Evolutionary conservation across 2,113 vertebrate genomes (phyloP).

Genomic region (Microcebus tavaratra): DNA sequence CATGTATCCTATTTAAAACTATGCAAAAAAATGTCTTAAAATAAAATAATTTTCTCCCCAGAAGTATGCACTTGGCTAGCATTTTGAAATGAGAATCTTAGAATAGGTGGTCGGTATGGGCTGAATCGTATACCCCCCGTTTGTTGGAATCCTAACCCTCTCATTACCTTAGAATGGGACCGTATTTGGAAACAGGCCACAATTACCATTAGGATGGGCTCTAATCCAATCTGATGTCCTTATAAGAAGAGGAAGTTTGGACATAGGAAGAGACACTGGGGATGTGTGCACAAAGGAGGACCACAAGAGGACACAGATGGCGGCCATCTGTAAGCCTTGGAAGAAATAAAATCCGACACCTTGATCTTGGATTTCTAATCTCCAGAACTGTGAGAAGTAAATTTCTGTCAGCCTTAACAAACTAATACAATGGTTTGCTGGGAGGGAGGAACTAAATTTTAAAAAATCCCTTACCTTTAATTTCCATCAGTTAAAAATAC

Average conservation of each 20-base stretch:
- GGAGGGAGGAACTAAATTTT: neutral
- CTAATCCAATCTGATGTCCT: neutral
- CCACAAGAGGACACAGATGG: neutral
- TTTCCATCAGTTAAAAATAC: conserved; percentile 10
- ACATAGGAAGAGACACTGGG: neutral
- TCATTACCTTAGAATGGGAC: neutral
- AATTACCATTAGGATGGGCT: neutral
- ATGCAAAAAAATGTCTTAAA: neutral
- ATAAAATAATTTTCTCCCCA: conserved; percentile 40
- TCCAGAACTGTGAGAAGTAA: neutral
- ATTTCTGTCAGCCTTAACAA: neutral
- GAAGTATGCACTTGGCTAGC: neutral
- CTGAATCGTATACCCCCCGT: neutral
- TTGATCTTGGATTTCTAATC: neutral
- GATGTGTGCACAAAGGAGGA: neutral
- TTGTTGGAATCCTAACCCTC: neutral
- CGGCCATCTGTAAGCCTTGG: neutral
- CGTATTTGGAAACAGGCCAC: neutral
- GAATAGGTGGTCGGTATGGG: neutral
- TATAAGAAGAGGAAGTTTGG: neutral
- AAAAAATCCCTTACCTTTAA: neutral
- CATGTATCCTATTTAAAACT: neutral
- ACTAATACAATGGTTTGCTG: neutral
- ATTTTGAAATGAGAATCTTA: conserved; percentile 17
- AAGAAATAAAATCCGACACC: neutral